Evolutionary conservation across 23 tunicate species (phyloP), one percentile per base, ranked within the genome.

Genomic region (Clavelina lepadiformis): DNA sequence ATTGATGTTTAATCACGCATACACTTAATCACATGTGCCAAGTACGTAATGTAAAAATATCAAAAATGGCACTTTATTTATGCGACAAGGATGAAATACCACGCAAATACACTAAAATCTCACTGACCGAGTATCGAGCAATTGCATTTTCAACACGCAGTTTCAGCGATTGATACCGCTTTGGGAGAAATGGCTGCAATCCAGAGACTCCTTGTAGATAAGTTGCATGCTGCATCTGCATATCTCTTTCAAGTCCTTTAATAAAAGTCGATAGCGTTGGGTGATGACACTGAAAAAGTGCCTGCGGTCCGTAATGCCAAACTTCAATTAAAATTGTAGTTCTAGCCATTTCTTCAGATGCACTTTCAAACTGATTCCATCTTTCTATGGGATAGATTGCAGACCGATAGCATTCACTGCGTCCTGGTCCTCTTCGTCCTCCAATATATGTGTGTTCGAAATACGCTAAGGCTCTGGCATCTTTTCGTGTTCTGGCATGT

Each of bases 141-240:
- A 35, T 63, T 63, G 68, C 68, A 35, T 63, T 63, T 63, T 5
- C 50, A 63, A 63, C 68, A 34, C 49, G 68, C 68, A 63, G 68
- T 63, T 63, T 63, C 50, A 63, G 7, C 68, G 68, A 63, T 63
- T 63, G 50, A 21, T 63, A 63, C 5, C 68, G 68, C 68, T 63
- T 63, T 63, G 50, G 68, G 50, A 63, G 51, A 63, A 63, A 63
- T 63, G 68, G 68, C 68, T 34, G 68, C 68, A 34, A 63, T 63
- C 68, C 68, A 63, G 68, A 63, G 24, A 63, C 68, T 28, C 68
- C 68, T 63, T 63, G 68, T 51, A 63, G 51, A 63, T 36, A 63
- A n/a, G 68, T 53, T 53, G 59, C 59, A 27, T 19, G 15, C 38
- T 63, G 68, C 68, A 63, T 63, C 38, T 3, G 68, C 68, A 63